phyloP scores from a whole-genome alignment of 2,797 vertebrate genomes.

The Gymnocypris eckloni region DNA sequence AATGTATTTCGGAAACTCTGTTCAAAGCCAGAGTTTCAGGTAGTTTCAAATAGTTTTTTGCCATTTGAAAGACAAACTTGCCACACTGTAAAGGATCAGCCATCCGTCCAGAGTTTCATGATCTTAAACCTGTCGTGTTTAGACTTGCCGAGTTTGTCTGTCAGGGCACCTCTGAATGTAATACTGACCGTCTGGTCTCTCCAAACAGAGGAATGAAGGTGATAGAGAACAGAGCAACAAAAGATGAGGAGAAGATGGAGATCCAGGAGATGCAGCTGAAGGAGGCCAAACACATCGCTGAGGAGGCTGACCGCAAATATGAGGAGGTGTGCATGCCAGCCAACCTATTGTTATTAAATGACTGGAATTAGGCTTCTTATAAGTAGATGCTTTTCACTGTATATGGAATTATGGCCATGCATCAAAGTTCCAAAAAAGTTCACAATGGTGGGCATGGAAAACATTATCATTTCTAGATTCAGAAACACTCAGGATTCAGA shows the following conservation, averaged over 20 bases:
- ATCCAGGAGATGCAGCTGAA: conserved; percentile 98
- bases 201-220: conserved; percentile 94
- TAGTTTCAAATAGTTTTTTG: not conserved
- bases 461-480: not conserved
- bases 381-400: not conserved
- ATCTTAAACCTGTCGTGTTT: not conserved
- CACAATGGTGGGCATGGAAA: not conserved
- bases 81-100: not conserved
- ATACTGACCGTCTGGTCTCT: not conserved
- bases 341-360: not conserved
- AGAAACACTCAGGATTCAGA: not conserved
- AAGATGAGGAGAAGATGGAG: conserved; percentile 98
- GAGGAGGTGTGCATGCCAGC: conserved; percentile 84
- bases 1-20: too few relatives aligned
- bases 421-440: not conserved
- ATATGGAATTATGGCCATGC: not conserved
- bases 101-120: not conserved
- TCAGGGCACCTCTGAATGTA: not conserved
- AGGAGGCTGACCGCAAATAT: conserved; percentile 97
- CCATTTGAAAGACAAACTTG: not conserved
- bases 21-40: not conserved
- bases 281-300: conserved; percentile 96
- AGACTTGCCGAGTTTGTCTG: not conserved
- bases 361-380: not conserved
- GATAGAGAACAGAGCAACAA: conserved; percentile 94